phyloP scores from a whole-genome alignment of 92 coral and sea anemone species.

The Virgularia gustaviana region DNA sequence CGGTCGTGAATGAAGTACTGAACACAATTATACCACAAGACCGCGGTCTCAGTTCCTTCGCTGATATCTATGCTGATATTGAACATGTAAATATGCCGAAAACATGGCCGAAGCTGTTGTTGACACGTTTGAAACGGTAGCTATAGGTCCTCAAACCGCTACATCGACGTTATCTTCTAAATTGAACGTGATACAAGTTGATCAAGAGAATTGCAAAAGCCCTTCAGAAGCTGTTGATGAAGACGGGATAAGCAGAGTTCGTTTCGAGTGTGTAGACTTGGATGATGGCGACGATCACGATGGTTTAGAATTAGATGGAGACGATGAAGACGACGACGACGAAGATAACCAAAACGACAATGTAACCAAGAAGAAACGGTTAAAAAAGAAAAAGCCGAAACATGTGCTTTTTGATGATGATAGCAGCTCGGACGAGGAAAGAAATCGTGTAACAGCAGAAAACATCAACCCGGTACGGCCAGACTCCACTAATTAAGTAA shows the following conservation, averaged over 20 bases:
- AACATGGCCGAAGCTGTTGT: slow-evolving; percentile 13
- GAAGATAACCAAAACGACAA: slow-evolving; percentile 64
- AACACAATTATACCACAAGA: too few relatives aligned
- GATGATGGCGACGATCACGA: slow-evolving; percentile 61
- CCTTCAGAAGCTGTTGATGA: slow-evolving; percentile 54
- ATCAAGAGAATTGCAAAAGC: slow-evolving; percentile 63
- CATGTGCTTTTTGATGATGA: slow-evolving; percentile 59
- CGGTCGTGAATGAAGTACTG: too few relatives aligned
- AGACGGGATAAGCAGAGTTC: slow-evolving; percentile 49
- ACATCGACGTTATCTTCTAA: slow-evolving; percentile 3
- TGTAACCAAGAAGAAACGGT: slow-evolving; percentile 60
- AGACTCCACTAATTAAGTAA: too few relatives aligned
- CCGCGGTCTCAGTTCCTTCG: too few relatives aligned
- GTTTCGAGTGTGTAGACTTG: slow-evolving; percentile 81
- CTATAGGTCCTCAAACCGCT: background rate
- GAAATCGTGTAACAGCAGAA: slow-evolving; percentile 30
- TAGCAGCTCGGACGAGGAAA: slow-evolving; percentile 92
- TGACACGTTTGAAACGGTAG: slow-evolving; percentile 6
- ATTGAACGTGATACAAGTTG: slow-evolving; percentile 49
- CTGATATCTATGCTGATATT: too few relatives aligned
- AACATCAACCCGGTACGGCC: slow-evolving; percentile 86
- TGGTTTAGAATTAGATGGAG: slow-evolving; percentile 67
- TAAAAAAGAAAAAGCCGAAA: slow-evolving; percentile 76
- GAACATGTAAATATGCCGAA: background rate
- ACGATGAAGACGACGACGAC: slow-evolving; percentile 67